These are phyloP conservation scores for Bedellia somnulentella DNA, from an alignment of 2,888 invertebrate genomes.

Conservation along the genomic window DNA sequence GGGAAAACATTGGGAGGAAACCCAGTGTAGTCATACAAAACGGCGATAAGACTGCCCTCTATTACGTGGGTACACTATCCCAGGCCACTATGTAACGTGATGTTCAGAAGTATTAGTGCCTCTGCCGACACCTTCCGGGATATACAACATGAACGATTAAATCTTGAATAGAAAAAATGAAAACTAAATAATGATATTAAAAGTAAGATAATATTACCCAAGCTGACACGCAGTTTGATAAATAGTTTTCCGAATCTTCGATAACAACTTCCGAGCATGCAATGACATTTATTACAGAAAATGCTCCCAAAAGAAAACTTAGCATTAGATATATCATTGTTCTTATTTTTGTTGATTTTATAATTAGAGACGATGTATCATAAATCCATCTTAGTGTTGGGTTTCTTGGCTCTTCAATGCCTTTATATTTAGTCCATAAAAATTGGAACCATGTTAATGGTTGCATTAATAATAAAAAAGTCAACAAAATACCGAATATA, in stretches of 20 bases:
- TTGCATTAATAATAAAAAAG: constrained; percentile 52
- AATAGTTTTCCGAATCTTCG: constrained; percentile 20
- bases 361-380: constrained; percentile 62
- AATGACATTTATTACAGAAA: constrained; percentile 68
- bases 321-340: constrained; percentile 69
- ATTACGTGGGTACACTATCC: too few relatives aligned
- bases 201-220: constrained; percentile 32
- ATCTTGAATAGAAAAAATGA: not conserved
- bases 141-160: too few relatives aligned
- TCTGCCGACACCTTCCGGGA: too few relatives aligned
- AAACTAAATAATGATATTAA: too few relatives aligned
- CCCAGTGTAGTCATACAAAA: too few relatives aligned
- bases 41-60: too few relatives aligned
- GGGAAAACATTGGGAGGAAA: too few relatives aligned
- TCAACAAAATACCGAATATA: constrained; percentile 20
- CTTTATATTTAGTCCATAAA: constrained; percentile 59
- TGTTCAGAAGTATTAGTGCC: too few relatives aligned
- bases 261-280: constrained; percentile 29
- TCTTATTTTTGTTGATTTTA: constrained; percentile 64
- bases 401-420: constrained; percentile 59
- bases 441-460: constrained; percentile 78
- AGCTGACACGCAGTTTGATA: constrained; percentile 49
- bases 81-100: too few relatives aligned
- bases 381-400: constrained; percentile 58
- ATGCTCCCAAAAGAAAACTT: constrained; percentile 64